phyloP scores from a whole-genome alignment of 2,113 vertebrate genomes.

The pig (Sus scrofa) region DNA sequence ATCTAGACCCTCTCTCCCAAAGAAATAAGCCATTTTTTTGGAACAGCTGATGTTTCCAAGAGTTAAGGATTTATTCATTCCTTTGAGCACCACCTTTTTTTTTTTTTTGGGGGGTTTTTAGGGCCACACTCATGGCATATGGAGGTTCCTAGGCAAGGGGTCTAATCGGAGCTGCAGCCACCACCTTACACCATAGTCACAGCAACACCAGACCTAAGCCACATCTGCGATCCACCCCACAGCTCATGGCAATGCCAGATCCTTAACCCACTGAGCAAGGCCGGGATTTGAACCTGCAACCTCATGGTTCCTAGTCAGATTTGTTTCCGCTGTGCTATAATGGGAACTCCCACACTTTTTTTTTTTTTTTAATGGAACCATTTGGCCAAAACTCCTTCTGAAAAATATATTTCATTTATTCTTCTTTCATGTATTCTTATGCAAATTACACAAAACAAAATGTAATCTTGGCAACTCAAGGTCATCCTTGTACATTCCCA shows the following conservation, averaged over 20 bases:
- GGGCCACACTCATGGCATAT: too few species aligned
- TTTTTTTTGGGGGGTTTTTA: not conserved
- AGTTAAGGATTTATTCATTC: conserved; percentile 35
- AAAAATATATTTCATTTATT: not conserved
- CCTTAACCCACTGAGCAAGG: too few species aligned
- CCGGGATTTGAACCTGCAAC: too few species aligned
- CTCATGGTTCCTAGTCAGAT: too few species aligned
- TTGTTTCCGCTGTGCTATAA: too few species aligned
- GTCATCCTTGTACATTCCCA: not conserved
- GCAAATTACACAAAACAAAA: conserved; percentile 40
- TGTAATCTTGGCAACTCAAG: conserved; percentile 1
- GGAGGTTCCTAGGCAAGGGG: too few species aligned
- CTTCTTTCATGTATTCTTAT: not conserved
- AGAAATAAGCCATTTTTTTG: conserved; percentile 15
- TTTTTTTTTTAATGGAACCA: not conserved
- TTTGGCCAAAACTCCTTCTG: conserved; percentile 38
- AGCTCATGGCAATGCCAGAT: too few species aligned
- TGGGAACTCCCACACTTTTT: too few species aligned
- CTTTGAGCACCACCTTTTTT: not conserved
- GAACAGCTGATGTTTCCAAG: conserved; percentile 17
- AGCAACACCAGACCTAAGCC: too few species aligned
- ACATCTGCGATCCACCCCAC: too few species aligned
- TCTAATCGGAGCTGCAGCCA: too few species aligned
- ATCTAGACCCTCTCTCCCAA: not conserved
- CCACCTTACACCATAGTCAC: too few species aligned